A percentile compares a stretch with the other conserved stretches of the same genome.
phyloP scores from a whole-genome alignment of 2,888 invertebrate genomes.

The Aquatica leii region DNA sequence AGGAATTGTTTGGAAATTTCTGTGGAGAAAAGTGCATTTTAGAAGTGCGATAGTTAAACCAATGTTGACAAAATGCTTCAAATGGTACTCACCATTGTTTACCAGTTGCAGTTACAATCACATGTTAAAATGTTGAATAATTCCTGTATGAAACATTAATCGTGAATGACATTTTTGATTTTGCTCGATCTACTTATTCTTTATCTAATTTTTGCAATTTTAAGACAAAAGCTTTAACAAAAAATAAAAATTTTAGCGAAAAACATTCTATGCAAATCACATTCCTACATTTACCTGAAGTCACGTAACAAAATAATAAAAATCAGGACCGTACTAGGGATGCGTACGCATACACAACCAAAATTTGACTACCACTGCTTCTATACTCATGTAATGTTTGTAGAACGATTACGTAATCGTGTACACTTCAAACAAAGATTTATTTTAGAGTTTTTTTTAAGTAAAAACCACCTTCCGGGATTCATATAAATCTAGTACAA shows the following conservation, averaged over 20 bases:
- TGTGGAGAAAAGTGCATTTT: too few relatives aligned
- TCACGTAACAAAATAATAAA: slow-evolving; percentile 10
- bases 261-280: slow-evolving; percentile 5
- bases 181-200: not conserved
- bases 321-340: not conserved
- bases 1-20: not conserved
- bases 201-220: not conserved
- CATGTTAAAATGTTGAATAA: slow-evolving; percentile 4
- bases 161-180: not conserved
- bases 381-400: too few relatives aligned
- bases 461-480: too few relatives aligned
- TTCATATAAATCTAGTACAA: too few relatives aligned
- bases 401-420: too few relatives aligned
- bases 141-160: not conserved
- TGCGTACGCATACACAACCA: too few relatives aligned
- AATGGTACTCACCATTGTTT: not conserved
- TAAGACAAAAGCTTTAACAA: not conserved
- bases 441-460: too few relatives aligned
- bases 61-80: not conserved
- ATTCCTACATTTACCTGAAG: slow-evolving; percentile 3
- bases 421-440: too few relatives aligned
- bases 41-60: not conserved
- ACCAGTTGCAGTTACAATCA: slow-evolving; percentile 1
- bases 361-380: too few relatives aligned
- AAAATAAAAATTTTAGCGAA: not conserved